phyloP scores from a whole-genome alignment of 2,888 invertebrate genomes.

The Caradrina kadenii region DNA sequence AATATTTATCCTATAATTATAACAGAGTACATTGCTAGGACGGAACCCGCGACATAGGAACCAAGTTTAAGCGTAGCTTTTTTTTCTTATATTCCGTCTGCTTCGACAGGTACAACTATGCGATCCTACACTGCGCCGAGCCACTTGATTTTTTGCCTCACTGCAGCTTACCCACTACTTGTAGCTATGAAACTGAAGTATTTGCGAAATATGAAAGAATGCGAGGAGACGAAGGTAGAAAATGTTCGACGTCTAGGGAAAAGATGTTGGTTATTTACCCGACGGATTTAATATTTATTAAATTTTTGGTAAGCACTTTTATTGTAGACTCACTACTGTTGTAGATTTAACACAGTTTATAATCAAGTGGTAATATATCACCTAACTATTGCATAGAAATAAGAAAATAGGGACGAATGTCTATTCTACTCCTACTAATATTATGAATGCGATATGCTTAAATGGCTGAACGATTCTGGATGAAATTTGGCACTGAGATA shows the following conservation, averaged over 20 bases:
- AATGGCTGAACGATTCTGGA: too few species aligned
- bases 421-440: too few species aligned
- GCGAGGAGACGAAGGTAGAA: constrained; percentile 17
- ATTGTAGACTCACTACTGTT: background rate
- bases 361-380: too few species aligned
- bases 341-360: background rate
- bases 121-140: constrained; percentile 46
- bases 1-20: too few species aligned
- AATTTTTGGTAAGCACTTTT: background rate
- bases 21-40: constrained; percentile 2
- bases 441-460: too few species aligned
- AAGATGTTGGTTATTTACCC: background rate
- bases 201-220: constrained; percentile 39
- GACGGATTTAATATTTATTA: background rate
- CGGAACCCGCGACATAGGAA: constrained; percentile 32
- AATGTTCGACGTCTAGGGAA: constrained; percentile 11
- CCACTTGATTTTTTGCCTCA: constrained; percentile 40
- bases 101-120: constrained; percentile 64
- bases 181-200: constrained; percentile 37
- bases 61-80: constrained; percentile 1
- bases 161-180: constrained; percentile 44
- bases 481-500: too few species aligned
- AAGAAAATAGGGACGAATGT: too few species aligned
- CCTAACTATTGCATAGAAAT: too few species aligned
- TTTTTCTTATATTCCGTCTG: constrained; percentile 46